Base-by-base conservation (phyloP, 2,888 invertebrate species). In the Himalopsyche japonica region DNA sequence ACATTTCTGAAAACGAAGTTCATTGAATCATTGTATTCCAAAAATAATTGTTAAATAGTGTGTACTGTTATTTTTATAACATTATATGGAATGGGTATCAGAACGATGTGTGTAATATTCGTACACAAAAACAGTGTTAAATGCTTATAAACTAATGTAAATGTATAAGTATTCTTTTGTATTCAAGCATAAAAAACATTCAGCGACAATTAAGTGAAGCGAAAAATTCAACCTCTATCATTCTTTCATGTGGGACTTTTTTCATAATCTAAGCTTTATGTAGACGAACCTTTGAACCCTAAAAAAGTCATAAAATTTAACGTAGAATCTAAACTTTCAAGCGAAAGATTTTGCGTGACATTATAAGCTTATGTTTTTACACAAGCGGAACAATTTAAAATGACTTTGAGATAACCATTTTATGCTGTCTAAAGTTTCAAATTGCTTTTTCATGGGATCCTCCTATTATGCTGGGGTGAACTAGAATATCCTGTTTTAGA, bases 231-330 rank as follows among this genome's bases (percentile, higher is more conserved):
- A 43, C 43, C 43, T 12, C 12, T 30, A 70, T 70, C 70, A 30
- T 24, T 27, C 24, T 27, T 70, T 70, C 70, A 70, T 70, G 70
- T 15, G 27, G 30, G 30, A 12, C 27, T 12, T 27, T 70, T 70
- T 27, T 70, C 30, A 70, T 70, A 27, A 70, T 70, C 70, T 70
- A 70, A 70, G 70, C 30, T 70, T 70, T 70, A 12, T 12, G 70
- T 5, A 70, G 70, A 70, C 70, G 70, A 83, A 83, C 79, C 83
- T 79, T 47, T 76, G 78, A 78, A 78, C 78, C 82, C 78, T 32
- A 80, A 83, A n/a, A 83, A 80, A 83, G 80, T 83, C 83, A 83
- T 83, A 83, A 83, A 83, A 83, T 80, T 83, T 83, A 83, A 83
- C 76, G 83, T 80, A 47, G 47, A 83, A 83, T 77, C 80, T 78